These are phyloP conservation scores for Omphaloscelis lunosa DNA, from an alignment of 2,888 invertebrate genomes.

Conservation along the genomic window DNA sequence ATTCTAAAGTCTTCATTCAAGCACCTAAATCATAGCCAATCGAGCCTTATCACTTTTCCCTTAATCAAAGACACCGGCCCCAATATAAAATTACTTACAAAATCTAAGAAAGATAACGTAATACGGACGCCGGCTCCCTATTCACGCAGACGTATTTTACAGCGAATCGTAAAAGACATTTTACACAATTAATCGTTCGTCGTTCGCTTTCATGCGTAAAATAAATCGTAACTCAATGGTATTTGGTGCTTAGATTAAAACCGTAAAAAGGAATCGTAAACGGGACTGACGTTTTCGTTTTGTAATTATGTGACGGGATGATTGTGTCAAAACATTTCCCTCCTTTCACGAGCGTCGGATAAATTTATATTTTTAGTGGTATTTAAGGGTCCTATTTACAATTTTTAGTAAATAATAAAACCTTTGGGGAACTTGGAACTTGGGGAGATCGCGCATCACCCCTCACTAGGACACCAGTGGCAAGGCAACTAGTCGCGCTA, in stretches of 20 bases:
- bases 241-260: constrained; percentile 83
- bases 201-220: constrained; percentile 72
- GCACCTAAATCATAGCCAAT: not conserved
- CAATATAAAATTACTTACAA: constrained; percentile 19
- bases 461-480: too few species aligned
- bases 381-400: too few species aligned
- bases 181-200: constrained; percentile 80
- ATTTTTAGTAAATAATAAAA: too few species aligned
- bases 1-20: too few species aligned
- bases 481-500: too few species aligned
- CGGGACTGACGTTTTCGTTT: constrained; percentile 75
- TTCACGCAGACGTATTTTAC: constrained; percentile 70
- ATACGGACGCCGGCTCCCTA: constrained; percentile 32
- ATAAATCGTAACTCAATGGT: constrained; percentile 70
- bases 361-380: not conserved
- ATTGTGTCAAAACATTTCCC: not conserved
- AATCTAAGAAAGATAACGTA: constrained; percentile 34
- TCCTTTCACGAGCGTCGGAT: not conserved
- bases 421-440: too few species aligned
- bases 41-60: not conserved
- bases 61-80: not conserved
- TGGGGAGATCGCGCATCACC: too few species aligned
- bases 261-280: constrained; percentile 79
- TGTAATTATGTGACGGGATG: constrained; percentile 37
- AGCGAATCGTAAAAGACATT: constrained; percentile 79